Percentiles rank a stretch among this genome's conserved stretches.
Evolutionary conservation across 2,797 vertebrate species (phyloP).

Genomic region (Phoxinus dragarum): DNA sequence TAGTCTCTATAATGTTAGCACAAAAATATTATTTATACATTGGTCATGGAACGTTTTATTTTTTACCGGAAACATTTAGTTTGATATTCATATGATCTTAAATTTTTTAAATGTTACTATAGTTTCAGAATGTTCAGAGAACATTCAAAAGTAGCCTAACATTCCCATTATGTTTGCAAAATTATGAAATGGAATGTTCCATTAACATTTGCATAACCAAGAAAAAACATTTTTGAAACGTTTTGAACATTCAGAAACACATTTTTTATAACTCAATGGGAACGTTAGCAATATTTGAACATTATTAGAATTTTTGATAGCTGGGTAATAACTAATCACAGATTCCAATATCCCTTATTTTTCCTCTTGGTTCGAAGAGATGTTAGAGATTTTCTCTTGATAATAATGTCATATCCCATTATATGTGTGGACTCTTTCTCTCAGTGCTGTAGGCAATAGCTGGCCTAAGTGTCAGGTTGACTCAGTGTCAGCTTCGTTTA

Average conservation of each 20-base stretch:
- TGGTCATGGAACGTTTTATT: neutral
- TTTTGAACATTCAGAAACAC: no score
- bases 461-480: constrained; percentile 42
- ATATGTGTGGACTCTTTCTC: constrained; percentile 6
- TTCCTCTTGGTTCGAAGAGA: constrained; percentile 1
- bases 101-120: no score
- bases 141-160: no score
- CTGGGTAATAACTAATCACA: neutral
- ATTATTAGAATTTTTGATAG: neutral
- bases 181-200: neutral
- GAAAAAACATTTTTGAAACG: no score
- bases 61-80: no score
- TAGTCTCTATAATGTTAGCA: neutral
- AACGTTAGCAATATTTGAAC: neutral
- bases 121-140: neutral
- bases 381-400: constrained; percentile 17
- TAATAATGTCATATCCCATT: constrained; percentile 23
- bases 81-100: no score
- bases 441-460: constrained; percentile 25
- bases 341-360: neutral
- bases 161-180: neutral
- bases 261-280: neutral
- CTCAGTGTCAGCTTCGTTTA: constrained; percentile 32
- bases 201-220: neutral
- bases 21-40: neutral